These are phyloP conservation scores for Bos javanicus DNA, from an alignment of 2,113 vertebrate genomes.

Conservation along the genomic window DNA sequence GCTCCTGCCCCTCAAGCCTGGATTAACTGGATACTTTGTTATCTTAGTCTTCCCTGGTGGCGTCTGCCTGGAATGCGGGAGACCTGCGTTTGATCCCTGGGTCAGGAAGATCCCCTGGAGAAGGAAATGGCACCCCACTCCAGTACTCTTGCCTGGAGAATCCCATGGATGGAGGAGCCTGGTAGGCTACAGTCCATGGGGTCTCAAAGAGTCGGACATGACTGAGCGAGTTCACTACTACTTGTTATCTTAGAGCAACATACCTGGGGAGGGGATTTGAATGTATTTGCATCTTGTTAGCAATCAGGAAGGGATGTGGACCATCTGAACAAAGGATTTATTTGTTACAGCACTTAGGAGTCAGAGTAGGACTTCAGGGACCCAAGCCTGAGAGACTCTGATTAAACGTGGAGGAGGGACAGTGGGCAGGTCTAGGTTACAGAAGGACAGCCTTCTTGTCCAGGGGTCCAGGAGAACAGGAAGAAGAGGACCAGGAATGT, in stretches of 20 bases:
- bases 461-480: not conserved
- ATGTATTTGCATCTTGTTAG: not conserved
- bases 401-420: not conserved
- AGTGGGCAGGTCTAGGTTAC: not conserved
- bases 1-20: not conserved
- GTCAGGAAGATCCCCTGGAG: too few species aligned
- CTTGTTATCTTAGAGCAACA: not conserved
- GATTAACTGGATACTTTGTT: not conserved
- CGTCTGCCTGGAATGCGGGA: too few species aligned
- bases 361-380: not conserved
- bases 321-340: not conserved
- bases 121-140: too few species aligned
- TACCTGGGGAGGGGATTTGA: not conserved
- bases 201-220: too few species aligned
- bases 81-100: too few species aligned
- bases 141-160: too few species aligned
- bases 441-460: not conserved
- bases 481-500: not conserved
- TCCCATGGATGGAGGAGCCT: too few species aligned
- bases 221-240: too few species aligned
- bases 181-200: too few species aligned
- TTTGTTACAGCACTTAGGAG: not conserved
- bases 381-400: not conserved
- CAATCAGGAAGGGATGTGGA: not conserved
- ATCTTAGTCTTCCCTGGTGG: not conserved